These are phyloP conservation scores for Enteromius viviparus DNA, from an alignment of 2,797 vertebrate genomes.

Conservation along the genomic window DNA sequence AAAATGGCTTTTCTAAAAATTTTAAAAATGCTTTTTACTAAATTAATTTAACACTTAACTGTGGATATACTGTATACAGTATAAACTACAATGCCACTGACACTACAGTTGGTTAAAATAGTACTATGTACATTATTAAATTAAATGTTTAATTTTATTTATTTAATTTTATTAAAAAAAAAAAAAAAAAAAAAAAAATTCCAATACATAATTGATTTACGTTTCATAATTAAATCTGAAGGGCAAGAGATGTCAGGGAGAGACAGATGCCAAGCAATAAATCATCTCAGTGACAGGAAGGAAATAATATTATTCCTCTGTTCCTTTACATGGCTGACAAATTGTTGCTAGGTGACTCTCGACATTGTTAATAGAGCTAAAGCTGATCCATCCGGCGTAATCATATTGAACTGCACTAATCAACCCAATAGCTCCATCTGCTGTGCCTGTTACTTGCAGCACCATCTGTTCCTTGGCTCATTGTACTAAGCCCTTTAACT, in stretches of 20 bases:
- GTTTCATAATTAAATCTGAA: constrained; percentile 22
- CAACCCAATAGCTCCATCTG: constrained; percentile 63
- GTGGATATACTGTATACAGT: neutral
- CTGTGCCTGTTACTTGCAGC: constrained; percentile 52
- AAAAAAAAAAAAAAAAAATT: no score
- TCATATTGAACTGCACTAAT: constrained; percentile 56
- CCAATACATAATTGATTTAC: neutral
- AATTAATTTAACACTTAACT: neutral
- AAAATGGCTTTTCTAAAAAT: neutral
- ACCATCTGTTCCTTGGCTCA: constrained; percentile 59
- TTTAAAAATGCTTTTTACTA: neutral
- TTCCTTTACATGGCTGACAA: constrained; percentile 25
- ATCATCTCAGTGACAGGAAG: constrained; percentile 23
- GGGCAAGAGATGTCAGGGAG: neutral
- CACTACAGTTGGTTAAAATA: neutral
- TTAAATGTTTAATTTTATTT: neutral
- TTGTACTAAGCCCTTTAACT: constrained; percentile 37
- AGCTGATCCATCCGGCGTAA: constrained; percentile 49
- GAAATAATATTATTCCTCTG: constrained; percentile 41
- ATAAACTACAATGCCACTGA: neutral
- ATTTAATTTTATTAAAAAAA: neutral
- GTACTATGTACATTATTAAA: neutral
- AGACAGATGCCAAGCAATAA: constrained; percentile 25
- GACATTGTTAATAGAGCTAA: constrained; percentile 51
- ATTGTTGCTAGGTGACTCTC: constrained; percentile 51